Conservation (phyloP, 2,797 vertebrate species). For the Dendrocincla fuliginosa region DNA sequence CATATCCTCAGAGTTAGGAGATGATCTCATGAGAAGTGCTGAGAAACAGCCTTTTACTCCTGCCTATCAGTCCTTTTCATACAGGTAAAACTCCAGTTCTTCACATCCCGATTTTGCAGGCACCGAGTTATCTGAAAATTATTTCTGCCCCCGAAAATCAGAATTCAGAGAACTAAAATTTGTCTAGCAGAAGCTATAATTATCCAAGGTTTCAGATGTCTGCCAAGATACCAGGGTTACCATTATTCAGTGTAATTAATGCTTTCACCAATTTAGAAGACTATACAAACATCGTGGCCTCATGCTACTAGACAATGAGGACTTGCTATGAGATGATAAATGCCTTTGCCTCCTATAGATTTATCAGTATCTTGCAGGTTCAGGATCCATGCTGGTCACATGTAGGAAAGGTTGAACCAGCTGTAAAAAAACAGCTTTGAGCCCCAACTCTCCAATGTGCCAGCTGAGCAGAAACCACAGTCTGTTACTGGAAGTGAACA, state of each 20-base stretch:
- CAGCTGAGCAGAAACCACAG: not conserved
- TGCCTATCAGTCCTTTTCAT: not conserved
- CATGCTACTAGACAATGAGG: slow-evolving; percentile 34
- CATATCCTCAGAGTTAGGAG: slow-evolving; percentile 46
- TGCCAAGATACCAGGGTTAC: slow-evolving; percentile 55
- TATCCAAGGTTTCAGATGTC: slow-evolving; percentile 60
- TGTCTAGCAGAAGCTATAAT: slow-evolving; percentile 42
- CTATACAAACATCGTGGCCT: slow-evolving; percentile 28
- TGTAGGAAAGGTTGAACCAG: not conserved
- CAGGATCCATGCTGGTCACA: slow-evolving; percentile 16
- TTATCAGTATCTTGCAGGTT: slow-evolving; percentile 38
- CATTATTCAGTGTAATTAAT: slow-evolving; percentile 63
- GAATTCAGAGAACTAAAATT: slow-evolving; percentile 45
- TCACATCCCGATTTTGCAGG: not conserved
- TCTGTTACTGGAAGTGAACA: not conserved
- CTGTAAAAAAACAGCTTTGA: not conserved
- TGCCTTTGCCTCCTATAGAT: slow-evolving; percentile 29
- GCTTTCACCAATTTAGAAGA: slow-evolving; percentile 55
- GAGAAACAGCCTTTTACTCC: slow-evolving; percentile 25
- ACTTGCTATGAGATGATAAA: slow-evolving; percentile 49
- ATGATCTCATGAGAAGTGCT: slow-evolving; percentile 33
- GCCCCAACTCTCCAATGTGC: not conserved
- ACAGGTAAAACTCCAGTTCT: not conserved
- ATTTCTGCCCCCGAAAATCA: slow-evolving; percentile 27
- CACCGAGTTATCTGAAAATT: not conserved